These are phyloP conservation scores for Notamacropus eugenii DNA, from an alignment of 2,797 vertebrate genomes.

Conservation along the genomic window DNA sequence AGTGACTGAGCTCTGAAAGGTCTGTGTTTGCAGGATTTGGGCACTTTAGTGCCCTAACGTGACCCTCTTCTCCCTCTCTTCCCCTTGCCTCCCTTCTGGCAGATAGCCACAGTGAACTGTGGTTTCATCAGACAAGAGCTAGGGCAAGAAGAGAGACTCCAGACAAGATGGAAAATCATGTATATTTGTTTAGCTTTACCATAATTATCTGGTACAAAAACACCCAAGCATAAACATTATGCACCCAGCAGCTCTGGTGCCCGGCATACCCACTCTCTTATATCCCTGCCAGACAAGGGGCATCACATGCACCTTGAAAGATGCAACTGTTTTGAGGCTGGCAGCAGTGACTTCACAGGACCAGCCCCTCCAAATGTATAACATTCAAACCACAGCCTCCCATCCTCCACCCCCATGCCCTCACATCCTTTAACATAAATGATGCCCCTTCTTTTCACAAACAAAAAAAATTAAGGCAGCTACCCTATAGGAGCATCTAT, in stretches of 20 bases:
- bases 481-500: slow-evolving; percentile 76
- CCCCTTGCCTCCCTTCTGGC: background rate
- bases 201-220: slow-evolving; percentile 28
- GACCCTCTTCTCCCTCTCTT: background rate
- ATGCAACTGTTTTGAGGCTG: background rate
- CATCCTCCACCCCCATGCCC: background rate
- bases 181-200: slow-evolving; percentile 65
- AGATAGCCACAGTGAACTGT: background rate
- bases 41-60: background rate
- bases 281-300: background rate
- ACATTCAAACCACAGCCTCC: slow-evolving; percentile 59
- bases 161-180: slow-evolving; percentile 48
- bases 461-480: slow-evolving; percentile 63
- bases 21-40: background rate
- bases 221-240: slow-evolving; percentile 65
- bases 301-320: background rate
- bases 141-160: slow-evolving; percentile 3
- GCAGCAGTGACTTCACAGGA: background rate
- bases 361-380: slow-evolving; percentile 53
- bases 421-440: slow-evolving; percentile 77
- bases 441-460: slow-evolving; percentile 39
- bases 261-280: background rate
- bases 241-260: background rate
- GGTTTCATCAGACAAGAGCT: background rate
- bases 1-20: background rate